Evolutionary conservation across 2,888 invertebrate species (phyloP).

Genomic region (Labia minor): DNA sequence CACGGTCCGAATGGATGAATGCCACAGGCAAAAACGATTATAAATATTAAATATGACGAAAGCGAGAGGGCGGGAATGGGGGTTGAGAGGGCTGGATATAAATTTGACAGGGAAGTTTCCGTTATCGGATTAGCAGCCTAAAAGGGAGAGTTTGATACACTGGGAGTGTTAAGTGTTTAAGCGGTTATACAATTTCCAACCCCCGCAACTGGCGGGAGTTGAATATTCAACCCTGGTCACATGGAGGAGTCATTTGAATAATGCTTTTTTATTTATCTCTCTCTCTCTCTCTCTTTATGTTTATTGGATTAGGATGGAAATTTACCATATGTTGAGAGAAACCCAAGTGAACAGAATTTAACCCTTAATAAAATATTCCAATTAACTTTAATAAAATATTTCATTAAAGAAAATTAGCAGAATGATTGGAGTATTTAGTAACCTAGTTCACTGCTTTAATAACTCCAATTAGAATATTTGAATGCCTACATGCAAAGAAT

Average conservation of each 20-base stretch:
- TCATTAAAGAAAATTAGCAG: no score
- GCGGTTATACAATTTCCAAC: neutral
- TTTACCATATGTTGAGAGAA: neutral
- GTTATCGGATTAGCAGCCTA: neutral
- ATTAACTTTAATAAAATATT: no score
- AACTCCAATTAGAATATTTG: no score
- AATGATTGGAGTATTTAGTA: no score
- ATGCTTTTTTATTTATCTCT: neutral
- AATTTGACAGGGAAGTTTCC: conserved; percentile 8
- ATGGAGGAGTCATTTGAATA: neutral
- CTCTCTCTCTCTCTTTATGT: neutral
- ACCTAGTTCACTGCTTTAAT: no score
- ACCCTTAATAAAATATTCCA: no score
- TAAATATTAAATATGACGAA: neutral
- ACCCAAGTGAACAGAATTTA: no score
- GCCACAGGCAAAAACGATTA: neutral
- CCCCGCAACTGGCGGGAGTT: no score
- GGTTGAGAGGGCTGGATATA: no score
- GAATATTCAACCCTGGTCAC: no score
- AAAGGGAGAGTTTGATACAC: neutral
- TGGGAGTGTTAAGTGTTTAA: conserved; percentile 15
- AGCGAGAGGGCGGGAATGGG: no score
- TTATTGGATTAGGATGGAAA: neutral
- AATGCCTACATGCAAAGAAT: no score
- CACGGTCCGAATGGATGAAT: neutral